phyloP scores from a whole-genome alignment of 2,797 vertebrate genomes.

The Diceros bicornis region DNA sequence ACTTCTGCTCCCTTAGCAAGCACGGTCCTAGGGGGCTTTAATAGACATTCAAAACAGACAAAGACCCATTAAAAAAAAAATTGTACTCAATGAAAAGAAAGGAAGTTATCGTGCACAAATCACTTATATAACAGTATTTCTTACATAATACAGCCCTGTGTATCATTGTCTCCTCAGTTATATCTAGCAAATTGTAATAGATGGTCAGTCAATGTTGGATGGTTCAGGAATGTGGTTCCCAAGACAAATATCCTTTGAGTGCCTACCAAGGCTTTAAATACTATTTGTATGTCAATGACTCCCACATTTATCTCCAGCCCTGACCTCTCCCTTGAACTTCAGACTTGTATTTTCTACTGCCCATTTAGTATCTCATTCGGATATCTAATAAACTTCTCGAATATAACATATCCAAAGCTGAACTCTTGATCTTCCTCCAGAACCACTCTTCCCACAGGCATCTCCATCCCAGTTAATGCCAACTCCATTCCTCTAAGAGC shows the following conservation, averaged over 20 bases:
- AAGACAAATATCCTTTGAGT: neutral
- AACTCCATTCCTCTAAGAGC: neutral
- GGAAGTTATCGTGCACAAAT: neutral
- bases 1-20: neutral
- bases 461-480: neutral
- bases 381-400: slow-evolving; percentile 2
- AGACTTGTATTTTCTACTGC: neutral
- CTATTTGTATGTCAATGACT: neutral
- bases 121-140: neutral
- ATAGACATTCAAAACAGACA: neutral
- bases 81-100: neutral
- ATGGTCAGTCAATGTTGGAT: neutral
- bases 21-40: neutral
- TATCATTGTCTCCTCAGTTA: neutral
- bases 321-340: neutral
- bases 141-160: neutral
- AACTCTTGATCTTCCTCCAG: neutral
- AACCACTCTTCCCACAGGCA: neutral
- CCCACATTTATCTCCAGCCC: neutral
- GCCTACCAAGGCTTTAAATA: neutral
- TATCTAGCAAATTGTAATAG: neutral
- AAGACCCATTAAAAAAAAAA: neutral
- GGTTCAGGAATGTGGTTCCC: neutral
- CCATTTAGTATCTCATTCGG: neutral
- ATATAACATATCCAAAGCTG: neutral